These are phyloP conservation scores for Stenoptilia bipunctidactyla DNA, from an alignment of 2,888 invertebrate genomes.

Conservation along the genomic window DNA sequence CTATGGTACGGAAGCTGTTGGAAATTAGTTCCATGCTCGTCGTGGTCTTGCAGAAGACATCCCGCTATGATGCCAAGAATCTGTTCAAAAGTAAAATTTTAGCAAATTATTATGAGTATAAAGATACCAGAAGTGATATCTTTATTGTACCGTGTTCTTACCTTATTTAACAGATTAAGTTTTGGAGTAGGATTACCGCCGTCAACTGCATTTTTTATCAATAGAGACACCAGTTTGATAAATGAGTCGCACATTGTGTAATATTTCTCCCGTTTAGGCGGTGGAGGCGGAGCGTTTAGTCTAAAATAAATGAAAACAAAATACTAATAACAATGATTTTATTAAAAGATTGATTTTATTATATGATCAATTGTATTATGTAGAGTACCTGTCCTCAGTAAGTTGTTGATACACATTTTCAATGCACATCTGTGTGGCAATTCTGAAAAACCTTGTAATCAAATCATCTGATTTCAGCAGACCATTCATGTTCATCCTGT, in stretches of 20 bases:
- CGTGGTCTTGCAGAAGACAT: slow-evolving; percentile 96
- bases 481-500: slow-evolving; percentile 92
- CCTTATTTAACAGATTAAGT: slow-evolving; percentile 96
- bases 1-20: slow-evolving; percentile 98
- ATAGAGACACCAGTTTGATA: slow-evolving; percentile 90
- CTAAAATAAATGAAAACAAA: slow-evolving; percentile 23
- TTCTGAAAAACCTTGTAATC: slow-evolving; percentile 96
- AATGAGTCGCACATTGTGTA: slow-evolving; percentile 97
- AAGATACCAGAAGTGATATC: too few species aligned
- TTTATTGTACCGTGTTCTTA: too few species aligned
- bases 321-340: too few species aligned
- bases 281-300: slow-evolving; percentile 73
- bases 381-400: slow-evolving; percentile 70
- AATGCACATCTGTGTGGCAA: slow-evolving; percentile 96
- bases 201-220: slow-evolving; percentile 96
- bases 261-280: slow-evolving; percentile 84
- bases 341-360: too few species aligned
- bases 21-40: slow-evolving; percentile 89
- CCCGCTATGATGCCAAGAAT: slow-evolving; percentile 94
- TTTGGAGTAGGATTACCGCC: slow-evolving; percentile 94
- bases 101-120: not conserved
- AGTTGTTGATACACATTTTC: slow-evolving; percentile 92
- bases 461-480: slow-evolving; percentile 97
- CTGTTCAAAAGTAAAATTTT: slow-evolving; percentile 23
- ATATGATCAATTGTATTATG: too few species aligned